phyloP scores from a whole-genome alignment of 2,888 invertebrate species.

The Penaeus monodon region DNA sequence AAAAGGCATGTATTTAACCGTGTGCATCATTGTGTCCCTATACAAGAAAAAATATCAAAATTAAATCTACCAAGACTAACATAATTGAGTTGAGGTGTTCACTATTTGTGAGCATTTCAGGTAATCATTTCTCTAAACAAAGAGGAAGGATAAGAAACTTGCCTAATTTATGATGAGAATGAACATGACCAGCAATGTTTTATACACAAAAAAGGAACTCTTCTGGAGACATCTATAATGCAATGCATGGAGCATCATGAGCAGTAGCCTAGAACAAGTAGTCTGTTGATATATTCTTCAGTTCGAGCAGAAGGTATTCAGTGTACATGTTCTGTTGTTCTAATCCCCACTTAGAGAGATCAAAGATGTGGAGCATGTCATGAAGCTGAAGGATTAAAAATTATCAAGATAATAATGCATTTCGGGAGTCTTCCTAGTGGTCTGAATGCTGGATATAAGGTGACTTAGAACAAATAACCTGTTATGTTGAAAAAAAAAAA shows the following conservation, averaged over 20 bases:
- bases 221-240: constrained; percentile 1
- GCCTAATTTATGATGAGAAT: constrained; percentile 20
- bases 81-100: constrained; percentile 3
- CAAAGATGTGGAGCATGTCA: no score
- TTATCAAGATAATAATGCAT: no score
- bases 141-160: constrained; percentile 8
- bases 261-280: constrained; percentile 6
- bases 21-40: constrained; percentile 22
- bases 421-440: no score
- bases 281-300: no score
- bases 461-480: no score
- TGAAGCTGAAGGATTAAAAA: no score
- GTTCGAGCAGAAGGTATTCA: no score
- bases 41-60: constrained; percentile 14
- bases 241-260: constrained; percentile 10
- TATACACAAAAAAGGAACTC: constrained; percentile 41
- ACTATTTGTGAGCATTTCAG: constrained; percentile 26
- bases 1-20: constrained; percentile 6
- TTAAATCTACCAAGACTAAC: constrained; percentile 14
- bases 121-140: constrained; percentile 11
- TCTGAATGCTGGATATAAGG: no score
- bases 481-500: no score
- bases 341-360: no score
- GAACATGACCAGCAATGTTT: constrained; percentile 46
- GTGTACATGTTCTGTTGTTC: no score